Conservation (phyloP, 64 coral and sea anemone species). For the Stichodactyla mertensii region DNA sequence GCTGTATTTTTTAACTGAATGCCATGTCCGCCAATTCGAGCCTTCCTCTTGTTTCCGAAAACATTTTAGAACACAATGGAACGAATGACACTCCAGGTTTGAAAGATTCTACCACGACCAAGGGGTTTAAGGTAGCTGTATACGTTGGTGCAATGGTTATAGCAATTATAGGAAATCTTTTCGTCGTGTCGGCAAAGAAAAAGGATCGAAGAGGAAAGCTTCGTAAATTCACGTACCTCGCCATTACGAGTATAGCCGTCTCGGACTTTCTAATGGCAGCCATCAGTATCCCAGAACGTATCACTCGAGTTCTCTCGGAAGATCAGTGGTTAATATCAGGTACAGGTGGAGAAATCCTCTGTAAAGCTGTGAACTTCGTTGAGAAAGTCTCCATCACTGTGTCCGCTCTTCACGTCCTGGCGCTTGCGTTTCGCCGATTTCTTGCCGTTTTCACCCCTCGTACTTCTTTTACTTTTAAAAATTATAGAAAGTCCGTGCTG, state of each 20-base stretch:
- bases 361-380: constrained; percentile 43
- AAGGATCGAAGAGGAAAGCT: constrained; percentile 29
- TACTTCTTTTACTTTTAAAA: constrained; percentile 5
- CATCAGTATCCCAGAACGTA: constrained; percentile 36
- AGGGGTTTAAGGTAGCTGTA: constrained; percentile 15
- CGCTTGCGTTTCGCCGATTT: constrained; percentile 39
- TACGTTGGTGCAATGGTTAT: constrained; percentile 5
- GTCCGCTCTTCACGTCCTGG: constrained; percentile 16
- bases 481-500: background rate
- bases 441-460: constrained; percentile 17
- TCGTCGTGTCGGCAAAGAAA: constrained; percentile 25
- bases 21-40: background rate
- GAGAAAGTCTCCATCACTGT: constrained; percentile 48
- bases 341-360: constrained; percentile 3
- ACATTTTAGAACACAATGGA: background rate
- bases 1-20: background rate
- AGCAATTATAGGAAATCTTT: constrained; percentile 27
- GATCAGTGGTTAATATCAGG: constrained; percentile 39
- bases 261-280: constrained; percentile 35
- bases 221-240: constrained; percentile 32
- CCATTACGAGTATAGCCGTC: constrained; percentile 44
- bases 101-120: background rate
- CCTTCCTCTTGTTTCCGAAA: background rate
- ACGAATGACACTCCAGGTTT: background rate
- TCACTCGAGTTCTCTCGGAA: constrained; percentile 19